Evolutionary conservation across 2,113 vertebrate species (phyloP).

Genomic region (Oryzias curvinotus): DNA sequence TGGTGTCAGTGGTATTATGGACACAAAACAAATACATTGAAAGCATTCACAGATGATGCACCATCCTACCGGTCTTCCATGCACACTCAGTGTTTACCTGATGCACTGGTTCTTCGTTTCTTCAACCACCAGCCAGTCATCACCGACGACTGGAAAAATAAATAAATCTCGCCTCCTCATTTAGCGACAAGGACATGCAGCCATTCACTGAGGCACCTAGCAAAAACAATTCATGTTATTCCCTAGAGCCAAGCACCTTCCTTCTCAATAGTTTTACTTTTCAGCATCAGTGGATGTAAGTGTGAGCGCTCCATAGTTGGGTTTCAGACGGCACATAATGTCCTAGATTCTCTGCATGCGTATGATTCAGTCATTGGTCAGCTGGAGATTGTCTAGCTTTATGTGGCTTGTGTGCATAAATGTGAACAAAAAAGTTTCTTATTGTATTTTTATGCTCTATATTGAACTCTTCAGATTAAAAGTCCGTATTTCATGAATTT

Average conservation of each 20-base stretch:
- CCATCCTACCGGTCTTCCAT: neutral
- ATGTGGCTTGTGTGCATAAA: no score
- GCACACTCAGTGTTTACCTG: constrained; percentile 36
- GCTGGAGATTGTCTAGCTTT: no score
- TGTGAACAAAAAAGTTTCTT: no score
- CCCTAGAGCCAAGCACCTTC: neutral
- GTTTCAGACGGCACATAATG: neutral
- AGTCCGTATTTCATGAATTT: no score
- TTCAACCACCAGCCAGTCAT: constrained; percentile 32
- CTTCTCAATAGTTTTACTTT: neutral
- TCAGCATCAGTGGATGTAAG: neutral
- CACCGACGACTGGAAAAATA: constrained; percentile 32
- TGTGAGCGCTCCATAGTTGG: neutral
- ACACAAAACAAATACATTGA: no score
- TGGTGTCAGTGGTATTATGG: no score
- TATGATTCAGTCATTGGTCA: no score
- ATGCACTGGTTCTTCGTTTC: constrained; percentile 42
- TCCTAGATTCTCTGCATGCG: no score
- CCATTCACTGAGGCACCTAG: constrained; percentile 12
- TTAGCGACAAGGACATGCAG: constrained; percentile 37
- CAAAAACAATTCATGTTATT: constrained; percentile 22
- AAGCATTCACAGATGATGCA: neutral
- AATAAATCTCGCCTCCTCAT: constrained; percentile 41
- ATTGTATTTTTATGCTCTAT: no score
- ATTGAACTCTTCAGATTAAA: no score